These are phyloP conservation scores for Diadegma fenestrale DNA, from an alignment of 2,888 invertebrate genomes.

Conservation along the genomic window DNA sequence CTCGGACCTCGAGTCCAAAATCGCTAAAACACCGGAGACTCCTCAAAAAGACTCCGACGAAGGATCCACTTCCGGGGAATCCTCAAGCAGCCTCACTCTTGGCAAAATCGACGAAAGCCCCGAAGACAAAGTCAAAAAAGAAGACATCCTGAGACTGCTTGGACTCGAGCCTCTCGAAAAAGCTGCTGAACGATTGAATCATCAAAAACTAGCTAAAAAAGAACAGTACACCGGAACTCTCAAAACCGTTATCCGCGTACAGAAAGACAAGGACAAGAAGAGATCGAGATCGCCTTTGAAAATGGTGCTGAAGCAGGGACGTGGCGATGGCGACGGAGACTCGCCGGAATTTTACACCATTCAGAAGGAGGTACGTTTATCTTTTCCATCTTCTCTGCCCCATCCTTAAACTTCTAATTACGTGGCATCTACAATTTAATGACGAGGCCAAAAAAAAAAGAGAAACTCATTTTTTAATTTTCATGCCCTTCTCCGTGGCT, in stretches of 20 bases:
- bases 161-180: conserved; percentile 91
- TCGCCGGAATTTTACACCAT: conserved; percentile 89
- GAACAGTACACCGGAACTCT: conserved; percentile 91
- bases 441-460: background rate
- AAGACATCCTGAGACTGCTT: conserved; percentile 90
- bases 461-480: background rate
- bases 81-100: conserved; percentile 78
- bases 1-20: conserved; percentile 70
- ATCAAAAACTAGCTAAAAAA: conserved; percentile 86
- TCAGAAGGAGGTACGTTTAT: conserved; percentile 88
- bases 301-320: conserved; percentile 90
- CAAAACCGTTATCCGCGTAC: conserved; percentile 93
- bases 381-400: conserved; percentile 25
- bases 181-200: conserved; percentile 86
- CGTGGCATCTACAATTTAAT: background rate
- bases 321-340: conserved; percentile 85
- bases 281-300: conserved; percentile 89
- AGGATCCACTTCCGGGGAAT: conserved; percentile 81
- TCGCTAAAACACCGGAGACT: conserved; percentile 73
- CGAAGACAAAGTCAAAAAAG: conserved; percentile 89
- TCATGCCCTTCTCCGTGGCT: too few relatives aligned
- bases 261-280: conserved; percentile 88
- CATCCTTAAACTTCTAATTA: background rate
- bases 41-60: conserved; percentile 81
- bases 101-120: conserved; percentile 86